phyloP scores from a whole-genome alignment of 2,797 vertebrate species.

The Pseudotriccus pelzelni region DNA sequence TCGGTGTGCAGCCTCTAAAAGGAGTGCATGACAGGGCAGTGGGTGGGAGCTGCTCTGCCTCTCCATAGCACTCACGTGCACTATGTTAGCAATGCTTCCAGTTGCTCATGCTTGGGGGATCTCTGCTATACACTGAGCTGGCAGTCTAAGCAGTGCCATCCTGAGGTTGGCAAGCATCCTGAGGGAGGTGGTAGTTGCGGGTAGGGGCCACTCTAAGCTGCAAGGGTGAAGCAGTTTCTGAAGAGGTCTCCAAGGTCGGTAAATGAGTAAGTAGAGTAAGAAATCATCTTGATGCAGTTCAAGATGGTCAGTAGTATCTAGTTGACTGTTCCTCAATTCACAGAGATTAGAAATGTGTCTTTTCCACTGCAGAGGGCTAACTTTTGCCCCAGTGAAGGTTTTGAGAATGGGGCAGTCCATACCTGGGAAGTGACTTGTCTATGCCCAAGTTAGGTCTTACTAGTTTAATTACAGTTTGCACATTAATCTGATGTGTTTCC shows the following conservation, averaged over 20 bases:
- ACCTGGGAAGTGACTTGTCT: not conserved
- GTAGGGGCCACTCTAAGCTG: not conserved
- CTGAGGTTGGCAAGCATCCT: not conserved
- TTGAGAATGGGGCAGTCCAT: not conserved
- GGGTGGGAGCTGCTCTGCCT: not conserved
- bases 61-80: rapidly evolving
- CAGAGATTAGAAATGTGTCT: not conserved
- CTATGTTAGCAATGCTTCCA: not conserved
- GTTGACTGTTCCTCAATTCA: not conserved
- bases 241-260: not conserved
- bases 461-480: not conserved
- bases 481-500: not conserved
- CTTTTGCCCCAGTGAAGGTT: not conserved
- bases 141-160: not conserved
- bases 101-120: not conserved
- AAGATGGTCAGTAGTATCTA: not conserved
- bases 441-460: not conserved
- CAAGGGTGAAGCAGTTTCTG: not conserved
- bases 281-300: not conserved
- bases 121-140: not conserved
- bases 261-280: not conserved
- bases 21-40: rapidly evolving
- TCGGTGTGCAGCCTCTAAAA: rapidly evolving
- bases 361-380: not conserved
- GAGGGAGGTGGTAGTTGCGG: not conserved